Evolutionary conservation across 2,113 vertebrate genomes (phyloP), one percentile per base, ranked within the genome.

Genomic region (Chitala chitala): DNA sequence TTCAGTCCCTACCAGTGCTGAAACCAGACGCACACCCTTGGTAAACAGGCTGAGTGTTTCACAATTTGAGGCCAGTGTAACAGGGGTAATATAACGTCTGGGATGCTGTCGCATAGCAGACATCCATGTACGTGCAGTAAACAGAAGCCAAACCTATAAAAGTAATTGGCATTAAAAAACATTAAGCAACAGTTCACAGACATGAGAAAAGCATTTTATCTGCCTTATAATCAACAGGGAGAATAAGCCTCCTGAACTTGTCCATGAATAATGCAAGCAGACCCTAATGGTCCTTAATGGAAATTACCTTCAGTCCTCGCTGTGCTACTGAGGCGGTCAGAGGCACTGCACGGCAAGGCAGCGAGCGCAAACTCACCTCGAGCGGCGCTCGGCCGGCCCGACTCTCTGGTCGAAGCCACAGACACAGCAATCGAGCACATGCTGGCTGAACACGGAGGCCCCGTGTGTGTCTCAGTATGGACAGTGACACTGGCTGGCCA

Each of bases 211-310:
- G 71, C 72, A 64, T 20, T 36, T 51, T n/a, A 50, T 51, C 44
- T 64, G 71, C 71, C 40, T 42, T 36, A 58, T 56, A 63, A 73
- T 73, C 55, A 48, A 26, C 38, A 51, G 7, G 56, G 71, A 59
- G 71, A 26, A 40, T 12, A 20, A 50, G 42, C 24, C 54, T 50
- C 33, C 53, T 9, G 24, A 24, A 22, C 9, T 8, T 44, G 24
- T 12, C 26, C 29, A 64, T 73, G 72, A 73, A 73, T 73, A 51
- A 73, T 73, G 72, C 44, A 73, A 46, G 1, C 26, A n/a, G 56
- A 63, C 29, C n/a, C 56, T 73, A 73, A 73, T 63, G 58, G 29
- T 3, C 29, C 22, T 73, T 73, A 73, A 64, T 73, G 31, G 56
- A 73, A 46, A 20, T 61, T 55, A 71, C 38, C 51, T 61, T 66